A percentile compares a stretch with the other conserved stretches of the same genome.
Evolutionary conservation across 2,888 invertebrate genomes (phyloP).

Genomic region (Byasa hedistus): DNA sequence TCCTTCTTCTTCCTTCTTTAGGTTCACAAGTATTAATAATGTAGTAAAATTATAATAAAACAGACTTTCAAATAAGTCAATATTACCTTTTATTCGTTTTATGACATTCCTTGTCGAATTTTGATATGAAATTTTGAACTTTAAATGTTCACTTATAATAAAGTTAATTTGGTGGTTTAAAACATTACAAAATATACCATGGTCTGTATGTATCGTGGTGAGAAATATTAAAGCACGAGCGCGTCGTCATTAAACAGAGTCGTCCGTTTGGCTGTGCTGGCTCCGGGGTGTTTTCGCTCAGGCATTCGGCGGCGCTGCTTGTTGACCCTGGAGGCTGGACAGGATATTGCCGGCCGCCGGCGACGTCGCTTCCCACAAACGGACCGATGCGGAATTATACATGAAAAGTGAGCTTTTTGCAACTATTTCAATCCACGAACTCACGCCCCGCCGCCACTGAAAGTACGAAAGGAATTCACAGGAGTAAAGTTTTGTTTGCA

Average conservation of each 20-base stretch:
- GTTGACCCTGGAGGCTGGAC: constrained; percentile 46
- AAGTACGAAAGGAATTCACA: background rate
- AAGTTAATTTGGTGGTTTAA: too few relatives aligned
- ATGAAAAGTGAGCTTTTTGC: constrained; percentile 35
- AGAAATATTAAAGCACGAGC: constrained; percentile 6
- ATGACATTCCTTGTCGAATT: too few relatives aligned
- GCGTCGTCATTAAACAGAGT: constrained; percentile 26
- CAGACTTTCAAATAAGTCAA: too few relatives aligned
- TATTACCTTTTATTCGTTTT: too few relatives aligned
- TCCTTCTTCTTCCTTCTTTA: too few relatives aligned
- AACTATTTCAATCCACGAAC: constrained; percentile 25
- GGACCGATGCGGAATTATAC: constrained; percentile 38
- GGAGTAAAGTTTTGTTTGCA: too few relatives aligned
- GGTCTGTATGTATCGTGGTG: too few relatives aligned
- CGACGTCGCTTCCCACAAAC: constrained; percentile 34
- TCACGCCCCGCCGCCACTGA: constrained; percentile 21
- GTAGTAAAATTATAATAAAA: too few relatives aligned
- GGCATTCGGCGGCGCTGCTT: constrained; percentile 43
- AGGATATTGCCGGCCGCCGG: constrained; percentile 58
- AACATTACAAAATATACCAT: too few relatives aligned
- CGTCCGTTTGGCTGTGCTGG: background rate
- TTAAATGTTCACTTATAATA: too few relatives aligned
- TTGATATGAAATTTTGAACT: too few relatives aligned
- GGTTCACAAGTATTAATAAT: too few relatives aligned
- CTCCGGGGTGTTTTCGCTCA: constrained; percentile 44